phyloP scores from a whole-genome alignment of 2,113 vertebrate species.

The Trematomus loennbergii region DNA sequence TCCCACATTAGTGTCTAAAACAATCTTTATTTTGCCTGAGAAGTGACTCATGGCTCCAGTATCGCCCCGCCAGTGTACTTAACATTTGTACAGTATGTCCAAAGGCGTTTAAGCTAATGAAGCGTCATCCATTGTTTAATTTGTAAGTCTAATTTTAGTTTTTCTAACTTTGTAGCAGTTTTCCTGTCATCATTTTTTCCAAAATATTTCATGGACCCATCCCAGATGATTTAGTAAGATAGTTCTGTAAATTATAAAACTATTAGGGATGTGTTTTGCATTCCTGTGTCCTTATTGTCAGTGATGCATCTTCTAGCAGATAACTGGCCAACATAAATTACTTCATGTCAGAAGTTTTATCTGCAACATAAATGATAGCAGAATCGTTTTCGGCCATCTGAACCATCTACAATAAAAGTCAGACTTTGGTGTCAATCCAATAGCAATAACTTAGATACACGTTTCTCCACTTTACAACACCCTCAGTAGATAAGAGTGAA shows the following conservation, averaged over 20 bases:
- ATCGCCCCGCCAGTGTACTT: slow-evolving; percentile 17
- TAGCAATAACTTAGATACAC: slow-evolving; percentile 33
- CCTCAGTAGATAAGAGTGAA: slow-evolving; percentile 11
- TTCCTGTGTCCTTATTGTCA: slow-evolving; percentile 16
- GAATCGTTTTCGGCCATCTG: slow-evolving; percentile 23
- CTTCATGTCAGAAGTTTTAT: not conserved
- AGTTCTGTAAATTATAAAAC: not conserved
- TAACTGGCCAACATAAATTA: slow-evolving; percentile 32
- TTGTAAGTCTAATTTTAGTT: slow-evolving; percentile 4
- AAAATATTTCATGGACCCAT: not conserved
- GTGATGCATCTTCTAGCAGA: slow-evolving; percentile 2
- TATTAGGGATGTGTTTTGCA: not conserved
- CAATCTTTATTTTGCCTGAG: slow-evolving; percentile 33
- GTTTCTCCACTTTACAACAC: not conserved
- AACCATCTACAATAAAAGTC: slow-evolving; percentile 30
- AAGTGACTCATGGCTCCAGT: slow-evolving; percentile 33
- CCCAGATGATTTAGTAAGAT: not conserved
- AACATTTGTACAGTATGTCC: slow-evolving; percentile 17
- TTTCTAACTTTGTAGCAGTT: slow-evolving; percentile 1
- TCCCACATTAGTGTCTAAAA: slow-evolving; percentile 41
- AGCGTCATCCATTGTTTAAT: slow-evolving; percentile 37
- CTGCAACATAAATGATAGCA: not conserved
- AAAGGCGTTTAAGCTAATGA: slow-evolving; percentile 33
- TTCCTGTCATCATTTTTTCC: not conserved
- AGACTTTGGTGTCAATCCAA: slow-evolving; percentile 47